Base-by-base conservation (phyloP, 2,113 vertebrate genomes). In the Nannospalax galili region DNA sequence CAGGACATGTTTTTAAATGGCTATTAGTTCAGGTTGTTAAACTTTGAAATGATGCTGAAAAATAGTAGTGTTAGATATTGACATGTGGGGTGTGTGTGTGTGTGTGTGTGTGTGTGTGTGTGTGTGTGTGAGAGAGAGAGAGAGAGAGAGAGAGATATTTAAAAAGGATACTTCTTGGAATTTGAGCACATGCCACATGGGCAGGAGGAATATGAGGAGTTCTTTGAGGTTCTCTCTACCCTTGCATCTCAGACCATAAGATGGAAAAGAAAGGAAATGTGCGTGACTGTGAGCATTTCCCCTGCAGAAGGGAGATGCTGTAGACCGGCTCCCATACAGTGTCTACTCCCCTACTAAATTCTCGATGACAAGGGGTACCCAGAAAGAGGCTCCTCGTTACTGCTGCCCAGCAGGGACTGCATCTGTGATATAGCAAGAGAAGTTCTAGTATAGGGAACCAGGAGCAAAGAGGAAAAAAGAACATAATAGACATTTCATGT, bases 331-430 rank as follows among this genome's bases (percentile, higher is more conserved):
- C 56, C 67, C 67, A 70, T 56, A 24, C 70, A 82, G 75, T 73
- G 81, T 85, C 91, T 95, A 94, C 91, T 88, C 92, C 96, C 90
- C 95, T 60, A 45, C 95, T 93, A 40, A 90, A 79, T 92, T 72
- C 67, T 67, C n/a, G 48, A 48, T 91, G 0, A 94, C 92, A 56
- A 96, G 97, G 97, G 97, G 93, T 88, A 42, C 85, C 91, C 96
- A 85, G 92, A 95, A 97, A 96, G 93, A 96, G 85, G 28, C 84
- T 97, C 96, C 94, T 98, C 95, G 97, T 98, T 97, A 97, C 88
- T 48, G 72, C 60, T 22, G 64, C 97, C 40, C 97, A 96, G 97
- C 97, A 70, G 97, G 97, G 95, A 82, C 79, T 40, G 79, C 92
- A 79, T 96, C 93, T 96, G 92, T 85, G 92, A 95, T 84, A 69